These are phyloP conservation scores for Mesocricetus auratus DNA, from an alignment of 2,113 vertebrate species.

Conservation along the genomic window DNA sequence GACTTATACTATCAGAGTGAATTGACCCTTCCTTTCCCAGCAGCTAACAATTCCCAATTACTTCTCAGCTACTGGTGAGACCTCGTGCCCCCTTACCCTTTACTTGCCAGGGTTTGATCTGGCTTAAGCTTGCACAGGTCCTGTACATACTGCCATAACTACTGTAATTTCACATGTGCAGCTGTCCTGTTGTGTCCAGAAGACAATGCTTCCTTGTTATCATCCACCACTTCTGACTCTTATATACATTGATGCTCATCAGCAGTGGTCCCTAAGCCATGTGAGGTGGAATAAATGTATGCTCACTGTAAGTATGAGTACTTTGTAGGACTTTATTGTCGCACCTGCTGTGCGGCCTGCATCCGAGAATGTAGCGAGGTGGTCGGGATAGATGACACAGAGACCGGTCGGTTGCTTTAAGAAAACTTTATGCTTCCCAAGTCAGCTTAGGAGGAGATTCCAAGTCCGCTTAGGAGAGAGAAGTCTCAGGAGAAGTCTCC, in stretches of 20 bases:
- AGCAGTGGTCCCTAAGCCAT: not conserved
- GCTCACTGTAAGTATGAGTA: not conserved
- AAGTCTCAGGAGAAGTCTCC: too few species aligned
- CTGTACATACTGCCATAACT: not conserved
- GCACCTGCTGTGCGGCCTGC: too few species aligned
- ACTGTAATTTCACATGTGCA: too few species aligned
- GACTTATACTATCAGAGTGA: not conserved
- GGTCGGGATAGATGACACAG: too few species aligned
- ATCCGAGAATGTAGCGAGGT: too few species aligned
- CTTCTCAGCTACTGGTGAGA: too few species aligned
- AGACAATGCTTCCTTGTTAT: not conserved
- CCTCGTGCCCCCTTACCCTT: not conserved
- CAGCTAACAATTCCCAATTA: not conserved
- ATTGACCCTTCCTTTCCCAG: not conserved
- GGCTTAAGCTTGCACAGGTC: not conserved
- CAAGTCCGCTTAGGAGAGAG: too few species aligned
- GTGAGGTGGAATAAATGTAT: not conserved
- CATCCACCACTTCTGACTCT: not conserved
- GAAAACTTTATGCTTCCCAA: too few species aligned
- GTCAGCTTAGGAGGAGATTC: too few species aligned
- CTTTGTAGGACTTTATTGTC: fast-evolving
- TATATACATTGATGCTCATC: not conserved
- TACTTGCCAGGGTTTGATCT: not conserved
- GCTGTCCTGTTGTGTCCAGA: not conserved
- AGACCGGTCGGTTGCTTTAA: too few species aligned